Base-by-base conservation (phyloP, 1,140 invertebrate species). In the Himalopsyche phryganea region DNA sequence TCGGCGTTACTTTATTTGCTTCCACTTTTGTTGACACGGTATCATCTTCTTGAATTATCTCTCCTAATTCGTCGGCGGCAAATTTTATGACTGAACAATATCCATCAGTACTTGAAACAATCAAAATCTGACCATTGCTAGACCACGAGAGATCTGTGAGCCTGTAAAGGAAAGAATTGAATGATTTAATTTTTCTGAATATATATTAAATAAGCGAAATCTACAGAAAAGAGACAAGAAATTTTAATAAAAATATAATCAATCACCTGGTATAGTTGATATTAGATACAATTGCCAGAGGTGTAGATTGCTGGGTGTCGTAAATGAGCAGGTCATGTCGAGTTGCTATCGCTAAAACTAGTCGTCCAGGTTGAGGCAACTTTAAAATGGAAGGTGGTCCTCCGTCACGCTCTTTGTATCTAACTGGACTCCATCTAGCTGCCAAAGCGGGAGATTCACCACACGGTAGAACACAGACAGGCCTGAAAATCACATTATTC, bases 71-170 rank as follows among this genome's bases (percentile, higher is more conserved):
- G 4, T 79, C 82, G 14, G 85, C 75, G 20, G 82, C 77, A 76
- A 98, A 98, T 32, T 85, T 86, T 40, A 97, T 82, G 55, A 98
- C 78, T 0, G 96, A 95, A 71, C 93, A 96, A 71, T 92, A 98
- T 1, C 95, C 96, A 78, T 98, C 96, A 0, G 93, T 95, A 23
- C 96, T 98, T 13, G 92, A 93, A 0, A 90, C 88, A 1, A 94
- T 80, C 51, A 98, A 72, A 23, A 90, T 76, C 40, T 75, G 75
- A 0, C 93, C 94, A 80, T 98, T 89, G 1, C 79, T 76, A 3
- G 95, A 95, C 96, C 96, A 98, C 0, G 90, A 76, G 13, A 98
- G 61, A 78, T 98, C 95, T 35, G 91, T 96, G 9, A 98, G 77
- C 66, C 92, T 78, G 66, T 0, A 49, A 56, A 53, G 41, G 19